Evolutionary conservation across 2,113 vertebrate species (phyloP), one percentile per base, ranked within the genome.

Genomic region (Gobio gobio): DNA sequence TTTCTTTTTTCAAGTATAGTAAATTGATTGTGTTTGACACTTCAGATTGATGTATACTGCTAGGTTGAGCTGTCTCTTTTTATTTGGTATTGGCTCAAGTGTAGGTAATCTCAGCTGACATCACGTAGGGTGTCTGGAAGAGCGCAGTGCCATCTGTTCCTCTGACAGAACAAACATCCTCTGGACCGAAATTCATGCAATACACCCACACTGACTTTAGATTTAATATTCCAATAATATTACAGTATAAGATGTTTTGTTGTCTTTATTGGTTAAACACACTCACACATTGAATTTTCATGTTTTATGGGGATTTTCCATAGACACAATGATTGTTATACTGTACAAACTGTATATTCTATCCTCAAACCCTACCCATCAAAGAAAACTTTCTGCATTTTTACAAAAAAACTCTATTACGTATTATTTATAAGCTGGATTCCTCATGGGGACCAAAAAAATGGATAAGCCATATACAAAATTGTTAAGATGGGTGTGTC

Each of bases 61-160:
- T 81, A 61, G 5, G 58, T 82, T 85, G 78, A 64, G 66, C 6
- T 76, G 2, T 77, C 29, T 77, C 54, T 72, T 51, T 70, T 26
- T 26, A 6, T 54, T 36, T 51, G 56, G 5, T 58, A 29, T 43
- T 85, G 74, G 80, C 66, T 89, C 20, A 22, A 78, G 61, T 73
- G 83, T 64, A 82, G 83, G 68, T 84, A 83, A 86, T 87, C 82
- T 85, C 61, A 84, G 75, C 59, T 79, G 82, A 87, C 83, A 84
- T 86, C 76, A 58, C 43, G 56, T 72, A 78, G 85, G 29, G 80
- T 74, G 74, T 88, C 80, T 89, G 88, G 86, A 88, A 86, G 75
- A 59, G 75, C 4, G n/a, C 49, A 24, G 4, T 20, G 66, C 88
- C 88, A 91, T 91, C 90, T 89, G 88, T 73, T 91, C 59, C 83